Conservation (phyloP, 2,888 invertebrate genomes). For the Coenonympha arcania region DNA sequence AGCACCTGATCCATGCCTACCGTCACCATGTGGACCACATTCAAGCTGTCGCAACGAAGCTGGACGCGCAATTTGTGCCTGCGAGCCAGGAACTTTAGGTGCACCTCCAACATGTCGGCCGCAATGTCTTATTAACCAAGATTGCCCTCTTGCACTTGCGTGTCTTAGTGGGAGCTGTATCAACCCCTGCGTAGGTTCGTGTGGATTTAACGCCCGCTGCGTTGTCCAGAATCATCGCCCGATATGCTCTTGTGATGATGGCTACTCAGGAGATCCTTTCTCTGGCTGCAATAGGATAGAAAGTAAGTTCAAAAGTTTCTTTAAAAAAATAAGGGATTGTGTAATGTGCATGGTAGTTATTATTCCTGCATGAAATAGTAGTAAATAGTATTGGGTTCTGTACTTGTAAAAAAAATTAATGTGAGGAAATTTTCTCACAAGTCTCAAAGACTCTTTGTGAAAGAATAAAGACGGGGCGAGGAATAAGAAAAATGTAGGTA, state of each 20-base stretch:
- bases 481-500: no score
- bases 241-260: conserved; percentile 80
- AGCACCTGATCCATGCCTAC: conserved; percentile 76
- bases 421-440: neutral
- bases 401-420: neutral
- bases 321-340: neutral
- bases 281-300: conserved; percentile 78
- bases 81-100: conserved; percentile 82
- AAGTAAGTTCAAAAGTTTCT: conserved; percentile 56
- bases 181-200: conserved; percentile 84
- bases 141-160: conserved; percentile 82
- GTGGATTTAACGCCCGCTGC: conserved; percentile 84
- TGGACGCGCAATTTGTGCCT: conserved; percentile 81
- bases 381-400: neutral
- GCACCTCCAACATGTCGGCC: conserved; percentile 85
- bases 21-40: conserved; percentile 80
- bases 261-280: conserved; percentile 87
- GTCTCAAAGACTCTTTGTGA: neutral
- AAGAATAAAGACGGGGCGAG: no score
- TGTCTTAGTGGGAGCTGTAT: conserved; percentile 82
- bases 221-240: conserved; percentile 83
- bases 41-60: conserved; percentile 77
- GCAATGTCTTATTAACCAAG: conserved; percentile 84
- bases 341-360: conserved; percentile 13
- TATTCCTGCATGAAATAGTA: conserved; percentile 22